phyloP scores from a whole-genome alignment of 2,888 invertebrate genomes.

The Sericinus montela region DNA sequence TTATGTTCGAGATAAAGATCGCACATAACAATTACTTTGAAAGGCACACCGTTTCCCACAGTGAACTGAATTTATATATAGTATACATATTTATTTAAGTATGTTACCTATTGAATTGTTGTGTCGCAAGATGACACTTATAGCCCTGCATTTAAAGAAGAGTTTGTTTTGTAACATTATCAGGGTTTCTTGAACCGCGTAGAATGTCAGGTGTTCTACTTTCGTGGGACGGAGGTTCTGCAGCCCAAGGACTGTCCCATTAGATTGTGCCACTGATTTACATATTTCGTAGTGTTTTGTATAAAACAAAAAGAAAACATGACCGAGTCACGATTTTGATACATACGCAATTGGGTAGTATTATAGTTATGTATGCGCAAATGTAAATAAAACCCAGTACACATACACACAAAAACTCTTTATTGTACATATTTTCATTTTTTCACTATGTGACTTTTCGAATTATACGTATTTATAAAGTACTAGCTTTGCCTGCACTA shows the following conservation, averaged over 20 bases:
- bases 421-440: too few species aligned
- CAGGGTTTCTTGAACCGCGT: conserved; percentile 37
- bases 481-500: too few species aligned
- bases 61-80: conserved; percentile 43
- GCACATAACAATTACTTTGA: conserved; percentile 36
- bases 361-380: too few species aligned
- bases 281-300: background rate
- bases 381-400: too few species aligned
- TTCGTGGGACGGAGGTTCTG: conserved; percentile 34
- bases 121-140: conserved; percentile 22
- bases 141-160: conserved; percentile 7
- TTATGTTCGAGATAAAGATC: background rate
- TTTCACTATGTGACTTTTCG: too few species aligned
- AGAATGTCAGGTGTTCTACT: conserved; percentile 60
- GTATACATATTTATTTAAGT: conserved; percentile 8
- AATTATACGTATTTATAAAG: too few species aligned
- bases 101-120: conserved; percentile 21
- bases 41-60: conserved; percentile 70
- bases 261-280: conserved; percentile 5
- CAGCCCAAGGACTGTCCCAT: conserved; percentile 41
- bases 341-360: too few species aligned
- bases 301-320: background rate
- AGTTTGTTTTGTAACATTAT: conserved; percentile 17
- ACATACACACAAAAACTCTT: too few species aligned
- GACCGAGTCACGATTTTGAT: too few species aligned